Evolutionary conservation across 2,797 vertebrate genomes (phyloP).

Genomic region (Benthosema pterotum): DNA sequence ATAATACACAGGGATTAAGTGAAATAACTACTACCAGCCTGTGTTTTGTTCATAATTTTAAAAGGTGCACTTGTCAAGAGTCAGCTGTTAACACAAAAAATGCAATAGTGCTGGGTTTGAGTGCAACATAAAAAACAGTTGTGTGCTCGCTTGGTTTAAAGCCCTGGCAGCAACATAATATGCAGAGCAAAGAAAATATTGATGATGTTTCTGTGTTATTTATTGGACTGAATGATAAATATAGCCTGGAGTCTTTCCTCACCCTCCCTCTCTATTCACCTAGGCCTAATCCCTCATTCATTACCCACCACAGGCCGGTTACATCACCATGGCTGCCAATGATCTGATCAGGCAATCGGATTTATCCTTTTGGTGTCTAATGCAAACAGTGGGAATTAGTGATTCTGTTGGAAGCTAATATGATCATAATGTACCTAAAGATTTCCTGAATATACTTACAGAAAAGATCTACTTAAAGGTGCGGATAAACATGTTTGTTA

Average conservation of each 20-base stretch:
- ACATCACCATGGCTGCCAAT: conserved; percentile 66
- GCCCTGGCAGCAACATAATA: conserved; percentile 18
- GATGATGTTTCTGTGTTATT: conserved; percentile 31
- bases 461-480: conserved; percentile 2
- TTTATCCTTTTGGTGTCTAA: conserved; percentile 1
- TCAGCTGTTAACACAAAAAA: conserved; percentile 30
- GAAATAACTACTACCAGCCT: neutral
- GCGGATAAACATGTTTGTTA: conserved; percentile 20
- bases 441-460: conserved; percentile 21
- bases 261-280: conserved; percentile 45
- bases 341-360: conserved; percentile 41
- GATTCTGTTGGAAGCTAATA: conserved; percentile 5
- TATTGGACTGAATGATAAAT: conserved; percentile 57
- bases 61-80: conserved; percentile 34
- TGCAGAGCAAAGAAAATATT: conserved; percentile 28
- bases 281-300: conserved; percentile 78
- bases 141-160: neutral
- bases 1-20: neutral
- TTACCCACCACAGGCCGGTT: conserved; percentile 62
- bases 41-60: neutral
- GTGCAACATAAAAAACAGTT: conserved; percentile 32
- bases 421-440: conserved; percentile 13
- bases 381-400: conserved; percentile 5
- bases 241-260: conserved; percentile 58
- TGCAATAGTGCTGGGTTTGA: conserved; percentile 4